These are phyloP conservation scores for Chloromyia formosa DNA, from an alignment of 2,888 invertebrate species.

Conservation along the genomic window DNA sequence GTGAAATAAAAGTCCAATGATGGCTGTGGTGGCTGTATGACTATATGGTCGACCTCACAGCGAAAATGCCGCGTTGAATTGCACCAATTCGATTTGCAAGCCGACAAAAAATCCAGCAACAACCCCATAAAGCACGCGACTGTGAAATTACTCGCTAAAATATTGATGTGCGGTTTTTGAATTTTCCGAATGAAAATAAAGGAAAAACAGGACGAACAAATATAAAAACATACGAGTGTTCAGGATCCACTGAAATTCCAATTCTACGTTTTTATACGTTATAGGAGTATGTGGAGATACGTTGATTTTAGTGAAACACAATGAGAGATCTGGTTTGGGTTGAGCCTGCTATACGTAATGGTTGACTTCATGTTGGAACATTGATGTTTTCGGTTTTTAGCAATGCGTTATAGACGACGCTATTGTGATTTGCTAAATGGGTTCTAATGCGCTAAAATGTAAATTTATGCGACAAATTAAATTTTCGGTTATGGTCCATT, in stretches of 20 bases:
- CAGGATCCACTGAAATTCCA: constrained; percentile 30
- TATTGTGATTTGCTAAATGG: constrained; percentile 42
- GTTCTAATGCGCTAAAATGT: constrained; percentile 43
- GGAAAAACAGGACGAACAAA: constrained; percentile 26
- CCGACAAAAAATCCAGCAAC: constrained; percentile 30
- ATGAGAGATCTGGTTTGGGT: not conserved
- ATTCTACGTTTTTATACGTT: constrained; percentile 27
- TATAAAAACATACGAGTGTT: constrained; percentile 4
- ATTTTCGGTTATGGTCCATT: constrained; percentile 39
- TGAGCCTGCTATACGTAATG: not conserved
- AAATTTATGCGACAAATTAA: constrained; percentile 44
- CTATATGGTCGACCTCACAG: constrained; percentile 35
- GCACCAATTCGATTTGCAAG: constrained; percentile 47
- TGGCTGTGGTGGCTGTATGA: not conserved
- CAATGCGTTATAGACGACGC: constrained; percentile 36
- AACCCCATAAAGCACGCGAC: constrained; percentile 49
- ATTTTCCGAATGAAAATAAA: constrained; percentile 44
- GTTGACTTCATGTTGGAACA: not conserved
- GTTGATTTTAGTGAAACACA: not conserved
- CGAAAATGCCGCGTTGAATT: constrained; percentile 44
- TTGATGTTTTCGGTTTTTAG: constrained; percentile 42
- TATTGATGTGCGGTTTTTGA: constrained; percentile 49
- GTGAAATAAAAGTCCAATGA: constrained; percentile 14
- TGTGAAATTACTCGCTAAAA: constrained; percentile 50
- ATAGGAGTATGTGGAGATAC: not conserved